phyloP scores from a whole-genome alignment of 2,797 vertebrate genomes.

The Chelonia mydas region DNA sequence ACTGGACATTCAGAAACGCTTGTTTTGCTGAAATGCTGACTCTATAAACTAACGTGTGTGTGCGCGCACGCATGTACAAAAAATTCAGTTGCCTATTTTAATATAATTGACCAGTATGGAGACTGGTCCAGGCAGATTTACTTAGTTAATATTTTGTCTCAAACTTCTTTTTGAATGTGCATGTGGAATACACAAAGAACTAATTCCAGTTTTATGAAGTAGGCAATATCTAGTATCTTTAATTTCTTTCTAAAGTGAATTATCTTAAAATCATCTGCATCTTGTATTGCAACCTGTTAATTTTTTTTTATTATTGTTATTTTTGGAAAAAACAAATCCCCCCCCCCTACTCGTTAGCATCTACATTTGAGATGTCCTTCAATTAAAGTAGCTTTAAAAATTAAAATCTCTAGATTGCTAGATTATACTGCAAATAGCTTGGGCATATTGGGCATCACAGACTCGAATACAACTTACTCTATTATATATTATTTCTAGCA shows the following conservation, averaged over 20 bases:
- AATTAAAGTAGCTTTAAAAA: background rate
- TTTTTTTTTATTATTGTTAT: background rate
- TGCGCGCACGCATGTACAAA: background rate
- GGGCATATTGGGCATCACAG: background rate
- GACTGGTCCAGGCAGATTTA: background rate
- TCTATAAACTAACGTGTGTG: background rate
- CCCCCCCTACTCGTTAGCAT: no score
- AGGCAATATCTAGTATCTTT: background rate
- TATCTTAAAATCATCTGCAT: background rate
- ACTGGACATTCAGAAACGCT: background rate
- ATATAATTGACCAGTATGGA: background rate
- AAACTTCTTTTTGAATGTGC: background rate
- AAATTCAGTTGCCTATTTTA: accelerated
- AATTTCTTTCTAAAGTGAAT: background rate
- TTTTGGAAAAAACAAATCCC: background rate
- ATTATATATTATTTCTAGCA: background rate
- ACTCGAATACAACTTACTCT: background rate
- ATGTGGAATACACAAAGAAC: background rate
- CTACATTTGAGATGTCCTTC: background rate
- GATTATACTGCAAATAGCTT: background rate
- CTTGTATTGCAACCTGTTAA: background rate
- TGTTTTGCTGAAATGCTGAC: background rate
- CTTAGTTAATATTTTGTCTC: background rate
- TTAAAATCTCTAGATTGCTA: background rate
- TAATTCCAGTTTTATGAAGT: background rate